These are phyloP conservation scores for Corythoichthys haematopterus DNA, from an alignment of 2,113 vertebrate genomes.

Conservation along the genomic window DNA sequence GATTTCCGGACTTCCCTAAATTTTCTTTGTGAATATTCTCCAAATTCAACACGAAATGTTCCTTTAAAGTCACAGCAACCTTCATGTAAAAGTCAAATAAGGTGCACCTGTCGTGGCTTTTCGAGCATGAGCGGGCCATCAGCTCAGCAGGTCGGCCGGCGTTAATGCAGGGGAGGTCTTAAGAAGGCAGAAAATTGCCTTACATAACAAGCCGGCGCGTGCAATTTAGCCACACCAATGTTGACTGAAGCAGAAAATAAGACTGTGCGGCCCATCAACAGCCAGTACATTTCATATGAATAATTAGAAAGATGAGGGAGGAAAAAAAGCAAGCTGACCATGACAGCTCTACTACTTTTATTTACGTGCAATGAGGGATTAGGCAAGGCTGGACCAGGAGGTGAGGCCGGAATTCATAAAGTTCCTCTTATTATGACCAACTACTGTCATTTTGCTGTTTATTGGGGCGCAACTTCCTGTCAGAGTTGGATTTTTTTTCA, in stretches of 20 bases:
- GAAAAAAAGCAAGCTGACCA: constrained; percentile 65
- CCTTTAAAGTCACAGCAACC: no score
- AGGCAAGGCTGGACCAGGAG: constrained; percentile 50
- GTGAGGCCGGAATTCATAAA: constrained; percentile 57
- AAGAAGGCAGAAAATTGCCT: constrained; percentile 83
- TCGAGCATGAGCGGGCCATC: constrained; percentile 51
- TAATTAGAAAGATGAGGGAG: constrained; percentile 75
- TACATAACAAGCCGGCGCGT: constrained; percentile 71
- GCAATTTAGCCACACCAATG: constrained; percentile 84
- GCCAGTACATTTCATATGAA: constrained; percentile 82
- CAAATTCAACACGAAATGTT: neutral
- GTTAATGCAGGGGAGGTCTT: constrained; percentile 78
- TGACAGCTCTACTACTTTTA: constrained; percentile 75
- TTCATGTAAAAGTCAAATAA: neutral
- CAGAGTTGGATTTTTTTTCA: neutral
- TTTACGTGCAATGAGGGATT: constrained; percentile 77
- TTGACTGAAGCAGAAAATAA: constrained; percentile 99
- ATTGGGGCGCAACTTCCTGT: constrained; percentile 30
- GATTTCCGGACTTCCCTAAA: constrained; percentile 64
- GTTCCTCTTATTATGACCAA: neutral
- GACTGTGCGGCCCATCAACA: constrained; percentile 92
- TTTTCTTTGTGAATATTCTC: constrained; percentile 37
- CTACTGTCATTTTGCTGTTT: neutral
- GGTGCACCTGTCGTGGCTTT: constrained; percentile 8
- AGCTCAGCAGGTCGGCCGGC: constrained; percentile 52